Evolutionary conservation across 2,797 vertebrate genomes (phyloP).

Genomic region (Sebastes wilsoni): DNA sequence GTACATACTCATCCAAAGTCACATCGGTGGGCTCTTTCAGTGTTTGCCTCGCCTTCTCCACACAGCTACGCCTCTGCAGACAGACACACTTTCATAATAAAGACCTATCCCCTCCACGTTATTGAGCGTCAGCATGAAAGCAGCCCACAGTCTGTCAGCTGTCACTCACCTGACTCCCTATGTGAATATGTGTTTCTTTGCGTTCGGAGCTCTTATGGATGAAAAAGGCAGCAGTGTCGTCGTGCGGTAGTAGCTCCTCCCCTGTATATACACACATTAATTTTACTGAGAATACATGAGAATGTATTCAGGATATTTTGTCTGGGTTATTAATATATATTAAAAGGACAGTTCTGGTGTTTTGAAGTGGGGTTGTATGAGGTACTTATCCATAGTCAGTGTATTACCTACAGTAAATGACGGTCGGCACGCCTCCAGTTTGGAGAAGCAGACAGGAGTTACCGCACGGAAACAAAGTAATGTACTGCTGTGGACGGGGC

Average conservation of each 20-base stretch:
- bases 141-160: neutral
- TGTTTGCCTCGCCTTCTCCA: slow-evolving; percentile 60
- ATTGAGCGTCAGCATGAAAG: neutral
- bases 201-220: slow-evolving; percentile 56
- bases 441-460: no score
- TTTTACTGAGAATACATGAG: neutral
- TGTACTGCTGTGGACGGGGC: no score
- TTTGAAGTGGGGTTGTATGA: no score
- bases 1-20: slow-evolving; percentile 75
- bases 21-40: slow-evolving; percentile 55
- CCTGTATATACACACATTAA: slow-evolving; percentile 62
- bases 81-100: neutral
- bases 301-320: no score
- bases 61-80: slow-evolving; percentile 74
- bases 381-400: no score
- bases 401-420: no score
- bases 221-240: slow-evolving; percentile 78
- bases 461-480: no score
- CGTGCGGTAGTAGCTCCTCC: slow-evolving; percentile 68
- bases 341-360: no score
- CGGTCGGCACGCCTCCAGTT: no score
- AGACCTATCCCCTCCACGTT: neutral
- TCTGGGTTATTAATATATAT: no score
- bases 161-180: slow-evolving; percentile 74
- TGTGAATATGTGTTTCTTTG: slow-evolving; percentile 81